Evolutionary conservation across 2,113 vertebrate species (phyloP), one percentile per base, ranked within the genome.

Genomic region (Turdus rufiventris): DNA sequence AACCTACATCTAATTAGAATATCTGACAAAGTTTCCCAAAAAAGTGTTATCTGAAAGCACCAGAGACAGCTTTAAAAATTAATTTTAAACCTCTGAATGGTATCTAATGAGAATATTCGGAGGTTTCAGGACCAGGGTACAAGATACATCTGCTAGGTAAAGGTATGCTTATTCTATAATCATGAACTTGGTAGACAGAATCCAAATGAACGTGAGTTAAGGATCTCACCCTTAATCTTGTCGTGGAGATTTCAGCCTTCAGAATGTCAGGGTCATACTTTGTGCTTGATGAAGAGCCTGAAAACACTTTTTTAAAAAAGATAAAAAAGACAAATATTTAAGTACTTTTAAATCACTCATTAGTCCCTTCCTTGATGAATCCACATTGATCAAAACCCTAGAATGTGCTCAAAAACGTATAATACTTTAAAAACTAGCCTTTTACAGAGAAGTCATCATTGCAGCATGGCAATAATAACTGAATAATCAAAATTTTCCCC

Each of bases 221-320:
- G 48, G 54, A 85, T 54, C 98, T 98, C 97, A 98, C 98, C 98
- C 98, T 97, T 96, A 98, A 96, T 96, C 98, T 98, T n/a, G 98
- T 99, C 65, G 98, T 98, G 63, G 98, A 98, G 96, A 99, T 98
- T 97, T 99, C 98, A 29, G 98, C 98, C 96, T 99, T 99, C 92
- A 99, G 96, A 95, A 99, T 98, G 93, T 98, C 98, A 66, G 98
- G 98, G 83, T 99, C 98, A 76, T 99, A 98, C 91, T 99, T 99
- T 36, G 98, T 98, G 91, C 98, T 98, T 62, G 98, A 98, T n/a
- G 98, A 99, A 83, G 98, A 99, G 71, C 98, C 97, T 82, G 98
- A 99, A 96, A 98, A 98, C 47, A 99, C 98, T 98, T 97, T 93
- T 65, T 74, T 7, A 29, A 34, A 91, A 90, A 91, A 85, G 71